Evolutionary conservation across 2,797 vertebrate genomes (phyloP).

Genomic region (Smutsia gigantea): DNA sequence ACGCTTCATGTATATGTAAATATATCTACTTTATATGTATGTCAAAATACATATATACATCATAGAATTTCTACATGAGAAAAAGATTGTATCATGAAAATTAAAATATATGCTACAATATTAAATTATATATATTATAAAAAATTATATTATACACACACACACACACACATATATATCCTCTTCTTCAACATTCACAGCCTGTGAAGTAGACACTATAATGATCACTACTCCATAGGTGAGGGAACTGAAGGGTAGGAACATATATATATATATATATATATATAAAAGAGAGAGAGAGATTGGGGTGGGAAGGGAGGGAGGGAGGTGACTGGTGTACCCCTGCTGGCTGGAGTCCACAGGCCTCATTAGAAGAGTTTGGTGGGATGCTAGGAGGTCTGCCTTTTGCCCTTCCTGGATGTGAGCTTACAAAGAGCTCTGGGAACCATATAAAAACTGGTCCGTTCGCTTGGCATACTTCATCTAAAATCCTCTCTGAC

Average conservation of each 20-base stretch:
- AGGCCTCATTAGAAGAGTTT: not conserved
- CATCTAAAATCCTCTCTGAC: not conserved
- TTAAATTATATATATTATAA: not conserved
- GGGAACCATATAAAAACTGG: not conserved
- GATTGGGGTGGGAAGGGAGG: no score
- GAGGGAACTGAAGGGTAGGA: not conserved
- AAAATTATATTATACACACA: not conserved
- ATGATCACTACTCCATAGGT: not conserved
- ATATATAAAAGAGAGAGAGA: no score
- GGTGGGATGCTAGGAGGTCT: not conserved
- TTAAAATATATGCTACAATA: not conserved
- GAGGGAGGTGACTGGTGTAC: not conserved
- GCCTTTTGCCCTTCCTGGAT: not conserved
- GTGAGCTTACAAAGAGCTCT: not conserved
- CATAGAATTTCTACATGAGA: not conserved
- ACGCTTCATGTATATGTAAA: not conserved
- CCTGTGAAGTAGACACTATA: no score
- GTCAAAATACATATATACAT: not conserved
- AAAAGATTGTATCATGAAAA: not conserved
- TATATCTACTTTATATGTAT: not conserved
- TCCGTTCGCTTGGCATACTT: not conserved
- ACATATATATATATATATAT: no score
- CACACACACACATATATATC: not conserved
- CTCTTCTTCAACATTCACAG: not conserved
- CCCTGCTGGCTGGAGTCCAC: rapidly evolving